A percentile compares a stretch with the other conserved stretches of the same genome.
These are phyloP conservation scores for Drosophila fulvimacula DNA, from an alignment of 2,888 invertebrate species.

Conservation along the genomic window DNA sequence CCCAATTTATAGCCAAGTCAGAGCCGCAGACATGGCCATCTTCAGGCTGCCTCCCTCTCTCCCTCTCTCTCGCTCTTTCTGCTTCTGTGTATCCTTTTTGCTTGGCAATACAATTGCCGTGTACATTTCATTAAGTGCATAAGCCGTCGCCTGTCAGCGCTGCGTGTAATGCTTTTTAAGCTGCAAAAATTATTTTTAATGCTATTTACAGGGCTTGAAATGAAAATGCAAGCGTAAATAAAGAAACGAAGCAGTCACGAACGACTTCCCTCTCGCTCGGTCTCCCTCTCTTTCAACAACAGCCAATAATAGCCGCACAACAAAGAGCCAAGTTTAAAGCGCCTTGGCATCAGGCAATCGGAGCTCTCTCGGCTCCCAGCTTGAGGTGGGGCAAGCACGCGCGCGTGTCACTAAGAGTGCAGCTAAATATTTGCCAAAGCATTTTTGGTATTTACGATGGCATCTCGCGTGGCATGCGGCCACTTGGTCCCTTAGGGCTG, in stretches of 20 bases:
- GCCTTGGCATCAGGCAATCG: neutral
- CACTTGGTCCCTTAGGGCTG: conserved; percentile 41
- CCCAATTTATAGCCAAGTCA: conserved; percentile 61
- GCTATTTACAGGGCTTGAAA: conserved; percentile 74
- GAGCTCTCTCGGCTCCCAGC: neutral
- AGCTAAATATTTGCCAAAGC: conserved; percentile 76
- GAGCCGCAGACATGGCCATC: conserved; percentile 41
- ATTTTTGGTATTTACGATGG: conserved; percentile 78
- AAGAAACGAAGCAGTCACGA: conserved; percentile 66
- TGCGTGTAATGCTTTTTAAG: conserved; percentile 67
- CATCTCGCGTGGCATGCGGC: conserved; percentile 70
- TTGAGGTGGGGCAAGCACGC: conserved; percentile 15
- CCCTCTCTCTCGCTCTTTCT: neutral
- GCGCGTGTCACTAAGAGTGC: conserved; percentile 71
- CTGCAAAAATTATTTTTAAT: conserved; percentile 79
- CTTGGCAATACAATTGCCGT: conserved; percentile 70
- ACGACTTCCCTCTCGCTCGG: conserved; percentile 1
- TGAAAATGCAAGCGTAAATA: conserved; percentile 77
- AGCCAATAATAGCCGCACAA: conserved; percentile 25
- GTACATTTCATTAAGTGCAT: conserved; percentile 81
- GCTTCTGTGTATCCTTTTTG: conserved; percentile 7
- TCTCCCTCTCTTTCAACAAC: neutral
- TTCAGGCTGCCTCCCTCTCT: conserved; percentile 10
- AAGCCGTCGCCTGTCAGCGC: conserved; percentile 76
- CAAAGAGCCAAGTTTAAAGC: conserved; percentile 42